Percentiles rank a stretch among this genome's conserved stretches.
Evolutionary conservation across 2,113 vertebrate genomes (phyloP).

Genomic region (Capra hircus): DNA sequence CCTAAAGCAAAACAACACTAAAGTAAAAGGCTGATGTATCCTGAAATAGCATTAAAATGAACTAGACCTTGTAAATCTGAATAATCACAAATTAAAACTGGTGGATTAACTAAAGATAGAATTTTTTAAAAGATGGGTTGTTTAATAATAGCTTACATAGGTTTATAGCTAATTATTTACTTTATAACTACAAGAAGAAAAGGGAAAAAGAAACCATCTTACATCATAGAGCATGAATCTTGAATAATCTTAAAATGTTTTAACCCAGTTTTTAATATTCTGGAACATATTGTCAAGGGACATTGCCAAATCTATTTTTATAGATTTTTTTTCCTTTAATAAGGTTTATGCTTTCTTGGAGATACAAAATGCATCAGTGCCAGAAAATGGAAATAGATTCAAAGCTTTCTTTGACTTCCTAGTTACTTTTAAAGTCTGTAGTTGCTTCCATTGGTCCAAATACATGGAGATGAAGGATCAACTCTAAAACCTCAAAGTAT

Average conservation of each 20-base stretch:
- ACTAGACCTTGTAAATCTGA: neutral
- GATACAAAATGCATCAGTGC: neutral
- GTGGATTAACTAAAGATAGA: neutral
- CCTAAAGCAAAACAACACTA: neutral
- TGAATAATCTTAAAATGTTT: neutral
- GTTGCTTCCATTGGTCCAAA: neutral
- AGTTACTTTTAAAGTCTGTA: neutral
- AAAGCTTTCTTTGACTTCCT: neutral
- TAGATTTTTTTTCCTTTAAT: neutral
- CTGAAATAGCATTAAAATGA: neutral
- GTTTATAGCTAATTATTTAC: neutral
- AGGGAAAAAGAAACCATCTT: neutral
- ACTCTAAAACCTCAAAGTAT: neutral
- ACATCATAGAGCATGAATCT: neutral
- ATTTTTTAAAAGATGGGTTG: neutral
- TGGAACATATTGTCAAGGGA: neutral
- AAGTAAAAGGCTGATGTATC: neutral
- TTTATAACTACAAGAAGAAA: neutral
- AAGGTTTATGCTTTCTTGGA: neutral
- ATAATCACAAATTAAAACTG: neutral
- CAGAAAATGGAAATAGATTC: neutral
- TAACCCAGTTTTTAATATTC: neutral
- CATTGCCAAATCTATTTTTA: neutral
- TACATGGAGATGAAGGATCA: neutral
- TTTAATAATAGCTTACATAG: neutral